Base-by-base conservation (phyloP, 2,888 invertebrate species). In the Drosophila robusta region DNA sequence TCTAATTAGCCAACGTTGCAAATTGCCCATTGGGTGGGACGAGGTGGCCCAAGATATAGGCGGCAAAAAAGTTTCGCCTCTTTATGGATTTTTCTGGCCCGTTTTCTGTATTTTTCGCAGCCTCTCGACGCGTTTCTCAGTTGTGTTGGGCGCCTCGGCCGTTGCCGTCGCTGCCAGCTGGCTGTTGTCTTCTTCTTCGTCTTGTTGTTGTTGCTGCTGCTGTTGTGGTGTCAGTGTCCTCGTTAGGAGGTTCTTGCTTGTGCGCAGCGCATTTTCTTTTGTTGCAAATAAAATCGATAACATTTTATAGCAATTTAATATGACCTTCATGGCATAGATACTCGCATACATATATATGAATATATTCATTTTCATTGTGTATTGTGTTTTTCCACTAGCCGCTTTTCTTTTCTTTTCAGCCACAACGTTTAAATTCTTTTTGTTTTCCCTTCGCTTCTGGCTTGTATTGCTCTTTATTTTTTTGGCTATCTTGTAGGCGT, bases 281-380 rank as follows among this genome's bases (percentile, higher is more conserved):
- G 84, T 78, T 87, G 77, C 79, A 80, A 82, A 85, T 83, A 87
- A 91, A 91, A 91, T 91, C 90, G 87, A 91, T 91, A 90, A 79
- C 80, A 86, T 90, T 90, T 90, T 91, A 90, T 90, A 85, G 90
- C 90, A 90, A 90, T 91, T 91, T 91, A 90, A 90, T 91, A 90
- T 90, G 90, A 90, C 90, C 90, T 90, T 90, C 90, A 89, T 90
- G 86, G 90, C 83, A 89, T 77, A 88, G 77, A 86, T 86, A 83
- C 66, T 61, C 47, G 45, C 29, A 54, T 42, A 74, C 42, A 49
- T 34, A 32, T 36, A 38, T 24, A 39, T 57, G 46, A 36, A 76
- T 54, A 61, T 50, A 61, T 57, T 44, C 56, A 58, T 67, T 68
- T 63, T 52, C 38, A 41, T 58, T 75, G 66, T 63, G 38, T 52